These are phyloP conservation scores for Aplidium turbinatum DNA, from an alignment of 23 tunicate genomes.

Conservation along the genomic window DNA sequence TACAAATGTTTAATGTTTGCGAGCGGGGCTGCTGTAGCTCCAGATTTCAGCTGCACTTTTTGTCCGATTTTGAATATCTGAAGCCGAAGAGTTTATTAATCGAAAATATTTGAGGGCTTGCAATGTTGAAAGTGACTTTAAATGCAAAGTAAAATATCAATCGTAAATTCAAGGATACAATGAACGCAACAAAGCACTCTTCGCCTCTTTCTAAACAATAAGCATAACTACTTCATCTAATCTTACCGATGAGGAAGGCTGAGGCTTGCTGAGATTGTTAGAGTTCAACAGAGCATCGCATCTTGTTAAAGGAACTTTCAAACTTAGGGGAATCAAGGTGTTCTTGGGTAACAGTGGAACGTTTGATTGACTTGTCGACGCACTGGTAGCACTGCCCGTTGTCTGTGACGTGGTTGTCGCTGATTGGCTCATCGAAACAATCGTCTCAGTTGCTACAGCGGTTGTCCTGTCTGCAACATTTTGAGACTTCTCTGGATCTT, in stretches of 20 bases:
- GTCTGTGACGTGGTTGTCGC: not conserved
- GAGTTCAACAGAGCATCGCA: slow-evolving; percentile 29
- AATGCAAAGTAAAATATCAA: too few relatives aligned
- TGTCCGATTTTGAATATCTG: slow-evolving; percentile 28
- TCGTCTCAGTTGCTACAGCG: not conserved
- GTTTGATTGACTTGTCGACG: not conserved
- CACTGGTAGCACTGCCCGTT: not conserved
- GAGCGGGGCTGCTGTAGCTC: slow-evolving; percentile 16
- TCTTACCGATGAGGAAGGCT: too few relatives aligned
- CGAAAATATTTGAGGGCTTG: too few relatives aligned
- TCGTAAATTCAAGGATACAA: too few relatives aligned
- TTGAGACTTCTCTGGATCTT: not conserved
- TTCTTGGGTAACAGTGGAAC: slow-evolving; percentile 12
- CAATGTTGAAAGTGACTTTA: too few relatives aligned
- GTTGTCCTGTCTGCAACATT: not conserved
- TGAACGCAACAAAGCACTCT: too few relatives aligned
- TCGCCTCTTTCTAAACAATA: too few relatives aligned
- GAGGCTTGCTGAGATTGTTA: too few relatives aligned
- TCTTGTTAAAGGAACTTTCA: slow-evolving; percentile 51
- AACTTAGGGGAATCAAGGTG: slow-evolving; percentile 22
- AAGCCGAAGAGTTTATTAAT: too few relatives aligned
- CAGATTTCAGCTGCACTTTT: slow-evolving; percentile 43
- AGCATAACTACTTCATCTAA: too few relatives aligned
- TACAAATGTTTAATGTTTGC: slow-evolving; percentile 67
- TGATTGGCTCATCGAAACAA: not conserved